phyloP scores from a whole-genome alignment of 2,797 vertebrate genomes.

The Ficedula albicollis region DNA sequence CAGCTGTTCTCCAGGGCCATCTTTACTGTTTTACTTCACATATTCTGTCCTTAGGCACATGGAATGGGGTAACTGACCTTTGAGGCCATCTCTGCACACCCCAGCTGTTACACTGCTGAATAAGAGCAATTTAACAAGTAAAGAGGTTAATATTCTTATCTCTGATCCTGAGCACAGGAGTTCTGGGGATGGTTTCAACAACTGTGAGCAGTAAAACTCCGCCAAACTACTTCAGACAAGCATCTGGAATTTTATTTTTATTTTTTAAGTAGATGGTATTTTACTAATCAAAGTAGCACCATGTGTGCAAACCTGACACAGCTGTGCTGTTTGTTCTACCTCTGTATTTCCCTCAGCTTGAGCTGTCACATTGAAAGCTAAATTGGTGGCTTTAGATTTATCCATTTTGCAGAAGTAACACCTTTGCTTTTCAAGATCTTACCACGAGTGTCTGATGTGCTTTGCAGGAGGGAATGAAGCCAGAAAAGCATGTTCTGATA shows the following conservation, averaged over 20 bases:
- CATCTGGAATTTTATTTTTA: not conserved
- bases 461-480: not conserved
- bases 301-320: not conserved
- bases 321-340: not conserved
- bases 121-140: not conserved
- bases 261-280: not conserved
- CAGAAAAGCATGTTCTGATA: not conserved
- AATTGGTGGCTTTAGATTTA: not conserved
- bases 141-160: not conserved
- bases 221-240: not conserved
- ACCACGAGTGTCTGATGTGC: not conserved
- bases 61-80: not conserved
- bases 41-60: not conserved
- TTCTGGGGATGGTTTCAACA: not conserved
- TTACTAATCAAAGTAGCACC: not conserved
- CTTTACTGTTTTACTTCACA: not conserved
- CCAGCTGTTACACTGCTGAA: not conserved
- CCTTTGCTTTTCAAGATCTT: slow-evolving; percentile 8
- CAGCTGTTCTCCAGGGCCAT: not conserved
- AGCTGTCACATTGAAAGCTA: not conserved
- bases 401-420: not conserved
- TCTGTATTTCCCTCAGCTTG: not conserved
- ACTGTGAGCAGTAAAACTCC: not conserved
- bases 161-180: not conserved
- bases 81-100: not conserved